Percentiles rank a stretch among this genome's conserved stretches.
Conservation (phyloP, 2,113 vertebrate species). For the Laticauda colubrina region DNA sequence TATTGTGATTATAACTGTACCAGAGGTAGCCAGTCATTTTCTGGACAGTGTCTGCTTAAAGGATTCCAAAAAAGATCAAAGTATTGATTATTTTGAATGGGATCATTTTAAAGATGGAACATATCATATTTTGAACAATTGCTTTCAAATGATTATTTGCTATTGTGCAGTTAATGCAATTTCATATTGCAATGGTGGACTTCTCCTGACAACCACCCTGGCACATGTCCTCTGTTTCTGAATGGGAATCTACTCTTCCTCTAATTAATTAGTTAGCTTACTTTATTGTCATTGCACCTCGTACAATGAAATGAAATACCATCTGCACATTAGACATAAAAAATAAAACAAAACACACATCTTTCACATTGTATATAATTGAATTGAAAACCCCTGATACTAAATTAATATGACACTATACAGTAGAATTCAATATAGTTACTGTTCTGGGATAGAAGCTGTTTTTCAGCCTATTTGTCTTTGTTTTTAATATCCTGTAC, state of each 20-base stretch:
- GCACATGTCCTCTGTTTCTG: conserved; percentile 19
- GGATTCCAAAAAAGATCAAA: background rate
- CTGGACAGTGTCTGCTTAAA: background rate
- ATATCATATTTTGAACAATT: background rate
- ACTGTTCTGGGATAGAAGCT: too few species aligned
- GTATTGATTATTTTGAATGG: background rate
- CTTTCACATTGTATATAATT: too few species aligned
- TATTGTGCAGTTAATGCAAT: background rate
- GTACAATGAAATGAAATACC: too few species aligned
- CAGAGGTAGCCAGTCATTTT: background rate
- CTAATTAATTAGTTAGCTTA: too few species aligned
- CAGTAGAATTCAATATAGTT: too few species aligned
- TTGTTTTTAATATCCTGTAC: too few species aligned
- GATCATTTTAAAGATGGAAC: conserved; percentile 28
- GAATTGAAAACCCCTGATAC: too few species aligned
- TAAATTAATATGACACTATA: too few species aligned
- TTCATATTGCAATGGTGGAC: conserved; percentile 29
- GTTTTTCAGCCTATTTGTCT: too few species aligned
- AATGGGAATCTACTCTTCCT: conserved; percentile 6
- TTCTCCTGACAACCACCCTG: conserved; percentile 3
- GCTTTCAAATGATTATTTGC: background rate
- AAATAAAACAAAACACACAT: too few species aligned
- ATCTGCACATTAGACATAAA: too few species aligned
- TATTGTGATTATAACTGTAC: background rate
- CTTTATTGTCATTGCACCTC: too few species aligned